Conservation (phyloP, 2,113 vertebrate species). For the Corythaixoides concolor region DNA sequence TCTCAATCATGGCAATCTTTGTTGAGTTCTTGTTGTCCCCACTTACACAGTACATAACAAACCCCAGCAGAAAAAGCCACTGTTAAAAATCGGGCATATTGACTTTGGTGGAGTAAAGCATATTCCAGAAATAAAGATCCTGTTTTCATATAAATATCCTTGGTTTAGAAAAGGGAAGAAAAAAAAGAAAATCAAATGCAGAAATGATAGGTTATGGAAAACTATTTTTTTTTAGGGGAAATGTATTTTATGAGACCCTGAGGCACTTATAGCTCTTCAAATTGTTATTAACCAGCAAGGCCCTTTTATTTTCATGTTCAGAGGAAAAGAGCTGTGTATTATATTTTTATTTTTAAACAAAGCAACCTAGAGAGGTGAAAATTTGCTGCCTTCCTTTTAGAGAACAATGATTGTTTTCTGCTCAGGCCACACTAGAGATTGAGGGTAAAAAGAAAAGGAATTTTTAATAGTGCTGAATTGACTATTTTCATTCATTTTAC, state of each 20-base stretch:
- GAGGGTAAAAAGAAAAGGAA: background rate
- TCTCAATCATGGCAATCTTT: background rate
- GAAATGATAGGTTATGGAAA: background rate
- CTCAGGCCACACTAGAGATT: background rate
- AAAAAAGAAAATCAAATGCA: background rate
- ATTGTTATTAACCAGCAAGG: conserved; percentile 6
- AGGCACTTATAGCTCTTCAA: conserved; percentile 17
- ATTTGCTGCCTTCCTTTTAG: conserved; percentile 13
- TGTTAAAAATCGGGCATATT: background rate
- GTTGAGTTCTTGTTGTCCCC: background rate
- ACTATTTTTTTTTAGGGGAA: background rate
- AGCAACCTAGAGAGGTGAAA: background rate
- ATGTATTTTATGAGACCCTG: conserved; percentile 28
- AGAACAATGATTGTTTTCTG: conserved; percentile 24
- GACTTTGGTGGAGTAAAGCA: background rate
- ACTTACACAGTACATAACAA: background rate
- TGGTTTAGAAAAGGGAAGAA: background rate
- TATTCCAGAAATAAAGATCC: background rate
- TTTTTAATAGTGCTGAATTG: conserved; percentile 53
- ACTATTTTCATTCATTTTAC: conserved; percentile 61
- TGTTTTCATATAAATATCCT: conserved; percentile 20
- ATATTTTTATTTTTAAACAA: conserved; percentile 36
- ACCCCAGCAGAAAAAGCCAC: background rate
- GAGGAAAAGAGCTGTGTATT: conserved; percentile 5
- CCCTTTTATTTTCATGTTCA: conserved; percentile 47